Evolutionary conservation across 1,140 invertebrate species (phyloP).

Genomic region (Drosophila varians): DNA sequence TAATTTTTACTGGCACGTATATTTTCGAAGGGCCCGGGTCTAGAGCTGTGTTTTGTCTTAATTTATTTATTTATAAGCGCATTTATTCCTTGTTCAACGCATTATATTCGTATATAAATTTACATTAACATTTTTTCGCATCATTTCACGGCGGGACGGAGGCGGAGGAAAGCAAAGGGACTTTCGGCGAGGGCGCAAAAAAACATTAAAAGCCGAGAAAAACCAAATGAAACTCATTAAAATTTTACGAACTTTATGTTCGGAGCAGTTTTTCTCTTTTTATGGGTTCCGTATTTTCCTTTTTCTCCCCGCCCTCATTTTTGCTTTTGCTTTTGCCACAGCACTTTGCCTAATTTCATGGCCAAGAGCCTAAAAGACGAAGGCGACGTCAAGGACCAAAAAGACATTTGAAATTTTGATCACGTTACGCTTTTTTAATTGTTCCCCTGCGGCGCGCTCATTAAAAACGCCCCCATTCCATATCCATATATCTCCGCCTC

Average conservation of each 20-base stretch:
- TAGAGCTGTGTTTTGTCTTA: slow-evolving; percentile 7
- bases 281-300: slow-evolving; percentile 55
- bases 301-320: slow-evolving; percentile 20
- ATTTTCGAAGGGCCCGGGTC: neutral
- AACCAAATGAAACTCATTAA: slow-evolving; percentile 77
- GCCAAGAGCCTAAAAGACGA: slow-evolving; percentile 41
- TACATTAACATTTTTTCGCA: slow-evolving; percentile 76
- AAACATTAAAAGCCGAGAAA: slow-evolving; percentile 56
- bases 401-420: slow-evolving; percentile 78
- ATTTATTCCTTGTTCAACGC: slow-evolving; percentile 66
- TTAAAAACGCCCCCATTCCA: slow-evolving; percentile 39
- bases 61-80: slow-evolving; percentile 60
- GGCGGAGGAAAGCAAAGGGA: neutral
- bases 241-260: slow-evolving; percentile 78
- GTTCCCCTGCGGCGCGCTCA: slow-evolving; percentile 75
- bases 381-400: slow-evolving; percentile 67
- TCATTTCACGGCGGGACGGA: slow-evolving; percentile 54
- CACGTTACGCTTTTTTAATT: slow-evolving; percentile 80
- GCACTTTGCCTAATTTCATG: slow-evolving; percentile 77
- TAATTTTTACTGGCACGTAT: neutral
- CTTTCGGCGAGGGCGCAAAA: neutral
- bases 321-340: slow-evolving; percentile 18
- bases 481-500: neutral
- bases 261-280: slow-evolving; percentile 77
- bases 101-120: slow-evolving; percentile 78